A percentile compares a stretch with the other conserved stretches of the same genome.
Conservation (phyloP, 2,113 vertebrate genomes). For the Seriola quinqueradiata region DNA sequence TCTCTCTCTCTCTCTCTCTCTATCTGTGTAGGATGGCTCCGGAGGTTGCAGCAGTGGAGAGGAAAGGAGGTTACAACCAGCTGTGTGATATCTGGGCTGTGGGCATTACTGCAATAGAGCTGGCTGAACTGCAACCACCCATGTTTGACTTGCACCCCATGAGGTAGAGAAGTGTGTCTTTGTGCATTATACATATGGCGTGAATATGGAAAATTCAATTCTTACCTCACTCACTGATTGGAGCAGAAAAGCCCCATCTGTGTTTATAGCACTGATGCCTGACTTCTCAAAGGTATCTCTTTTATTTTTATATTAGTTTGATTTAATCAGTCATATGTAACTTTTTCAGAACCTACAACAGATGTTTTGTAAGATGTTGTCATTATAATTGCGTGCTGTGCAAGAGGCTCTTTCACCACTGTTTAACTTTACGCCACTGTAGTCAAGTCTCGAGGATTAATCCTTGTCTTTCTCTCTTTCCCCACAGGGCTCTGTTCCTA, state of each 20-base stretch:
- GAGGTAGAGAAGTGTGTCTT: constrained; percentile 86
- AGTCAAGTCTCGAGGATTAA: neutral
- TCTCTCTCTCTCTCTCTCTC: neutral
- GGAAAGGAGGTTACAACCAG: constrained; percentile 98
- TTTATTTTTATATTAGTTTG: neutral
- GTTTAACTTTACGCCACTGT: too few relatives aligned
- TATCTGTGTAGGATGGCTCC: constrained; percentile 93
- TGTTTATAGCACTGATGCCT: neutral
- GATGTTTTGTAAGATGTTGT: neutral
- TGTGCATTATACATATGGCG: neutral
- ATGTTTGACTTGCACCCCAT: constrained; percentile 99
- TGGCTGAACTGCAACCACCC: constrained; percentile 96
- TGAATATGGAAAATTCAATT: neutral
- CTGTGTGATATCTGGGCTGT: constrained; percentile 99
- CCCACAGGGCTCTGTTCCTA: constrained; percentile 94
- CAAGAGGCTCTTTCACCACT: neutral
- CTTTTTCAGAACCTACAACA: neutral
- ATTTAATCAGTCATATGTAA: too few relatives aligned
- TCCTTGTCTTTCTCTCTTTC: neutral
- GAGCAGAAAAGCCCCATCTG: neutral
- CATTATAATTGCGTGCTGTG: neutral
- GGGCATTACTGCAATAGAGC: constrained; percentile 97
- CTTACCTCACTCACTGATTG: neutral
- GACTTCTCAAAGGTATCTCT: neutral
- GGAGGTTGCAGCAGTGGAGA: constrained; percentile 98